A percentile compares a stretch with the other conserved stretches of the same genome.
These are phyloP conservation scores for Catostomus latipinnis DNA, from an alignment of 2,797 vertebrate species.

Conservation along the genomic window DNA sequence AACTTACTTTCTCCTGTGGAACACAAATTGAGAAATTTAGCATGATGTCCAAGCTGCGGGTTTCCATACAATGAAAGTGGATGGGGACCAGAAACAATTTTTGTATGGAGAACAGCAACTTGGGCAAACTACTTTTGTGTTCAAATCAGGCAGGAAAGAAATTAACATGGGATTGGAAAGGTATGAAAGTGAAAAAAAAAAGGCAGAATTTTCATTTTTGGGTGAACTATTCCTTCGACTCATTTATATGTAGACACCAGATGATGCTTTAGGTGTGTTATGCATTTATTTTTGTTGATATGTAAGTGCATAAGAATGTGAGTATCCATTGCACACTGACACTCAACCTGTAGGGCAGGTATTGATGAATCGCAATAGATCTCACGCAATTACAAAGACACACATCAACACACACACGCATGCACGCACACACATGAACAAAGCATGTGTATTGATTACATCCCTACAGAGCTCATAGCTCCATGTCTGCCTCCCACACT, in stretches of 20 bases:
- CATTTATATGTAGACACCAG: constrained; percentile 20
- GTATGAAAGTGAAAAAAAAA: no score
- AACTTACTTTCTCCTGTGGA: no score
- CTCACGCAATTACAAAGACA: constrained; percentile 43
- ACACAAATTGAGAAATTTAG: no score
- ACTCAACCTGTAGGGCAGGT: constrained; percentile 30
- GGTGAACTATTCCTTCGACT: not conserved
- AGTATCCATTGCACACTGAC: constrained; percentile 40
- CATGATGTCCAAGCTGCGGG: no score
- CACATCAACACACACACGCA: constrained; percentile 27
- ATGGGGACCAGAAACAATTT: no score
- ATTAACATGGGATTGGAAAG: no score
- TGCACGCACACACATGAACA: constrained; percentile 47
- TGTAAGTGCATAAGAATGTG: no score
- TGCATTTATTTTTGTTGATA: constrained; percentile 11
- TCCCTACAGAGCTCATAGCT: constrained; percentile 49
- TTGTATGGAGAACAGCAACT: no score
- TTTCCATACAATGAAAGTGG: no score
- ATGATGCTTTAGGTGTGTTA: constrained; percentile 6
- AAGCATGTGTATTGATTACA: constrained; percentile 56
- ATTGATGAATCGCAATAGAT: constrained; percentile 43
- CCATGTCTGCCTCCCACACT: not conserved
- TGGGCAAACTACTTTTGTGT: no score
- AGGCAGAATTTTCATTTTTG: no score
- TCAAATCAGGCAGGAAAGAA: no score